Conservation (phyloP, 1,140 invertebrate genomes). For the Apis mellifera region Amel_HAv3.1 CM009932.2:8617501-8618000, state of each 20-base stretch:
- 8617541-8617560: background rate
- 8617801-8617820: too few relatives aligned
- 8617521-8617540: background rate
- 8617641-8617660: constrained; percentile 3
- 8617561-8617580: background rate
- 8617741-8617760: constrained; percentile 37
- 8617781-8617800: constrained; percentile 29
- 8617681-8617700: background rate
- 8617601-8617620: background rate
- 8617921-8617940: constrained; percentile 21
- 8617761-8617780: too few relatives aligned
- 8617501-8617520: too few relatives aligned
- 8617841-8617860: constrained; percentile 66
- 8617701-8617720: background rate
- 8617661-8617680: too few relatives aligned
- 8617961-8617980: constrained; percentile 47
- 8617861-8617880: constrained; percentile 66
- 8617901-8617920: constrained; percentile 56
- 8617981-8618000: constrained; percentile 62
- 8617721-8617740: constrained; percentile 20
- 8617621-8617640: constrained; percentile 6
- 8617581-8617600: background rate
- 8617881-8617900: constrained; percentile 69
- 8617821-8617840: constrained; percentile 68
- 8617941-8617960: constrained; percentile 61